These are phyloP conservation scores for Menidia menidia DNA, from an alignment of 2,797 vertebrate species.

Conservation along the genomic window DNA sequence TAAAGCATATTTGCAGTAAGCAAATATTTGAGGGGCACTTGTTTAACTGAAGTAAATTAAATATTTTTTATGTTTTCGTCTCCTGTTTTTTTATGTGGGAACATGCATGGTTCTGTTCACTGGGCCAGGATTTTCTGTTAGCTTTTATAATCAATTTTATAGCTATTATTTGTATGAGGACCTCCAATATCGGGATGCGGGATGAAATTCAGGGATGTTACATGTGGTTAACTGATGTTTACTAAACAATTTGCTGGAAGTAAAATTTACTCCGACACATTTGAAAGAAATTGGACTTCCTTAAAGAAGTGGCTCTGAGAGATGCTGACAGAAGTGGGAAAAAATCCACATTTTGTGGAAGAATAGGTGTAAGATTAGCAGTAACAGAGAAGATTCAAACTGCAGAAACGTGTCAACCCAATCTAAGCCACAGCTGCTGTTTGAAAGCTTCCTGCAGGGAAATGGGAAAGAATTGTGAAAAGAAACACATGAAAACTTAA, in stretches of 20 bases:
- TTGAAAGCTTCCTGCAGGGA: not conserved
- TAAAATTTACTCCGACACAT: too few relatives aligned
- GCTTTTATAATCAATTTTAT: constrained; percentile 32
- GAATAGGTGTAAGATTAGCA: too few relatives aligned
- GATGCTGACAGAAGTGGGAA: too few relatives aligned
- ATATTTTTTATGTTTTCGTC: constrained; percentile 84
- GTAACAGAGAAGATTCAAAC: too few relatives aligned
- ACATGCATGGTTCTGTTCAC: not conserved
- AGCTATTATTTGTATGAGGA: constrained; percentile 9
- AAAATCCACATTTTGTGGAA: too few relatives aligned
- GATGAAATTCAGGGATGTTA: too few relatives aligned
- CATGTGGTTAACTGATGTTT: too few relatives aligned
- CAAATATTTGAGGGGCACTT: constrained; percentile 43
- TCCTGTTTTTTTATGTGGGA: constrained; percentile 59
- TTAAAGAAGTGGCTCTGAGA: too few relatives aligned
- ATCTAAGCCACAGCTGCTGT: not conserved
- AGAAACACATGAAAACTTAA: too few relatives aligned
- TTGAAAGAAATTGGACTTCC: too few relatives aligned
- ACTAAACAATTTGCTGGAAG: too few relatives aligned
- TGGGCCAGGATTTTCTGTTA: not conserved
- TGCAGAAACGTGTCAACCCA: not conserved
- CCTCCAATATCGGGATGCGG: not conserved
- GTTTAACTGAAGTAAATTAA: constrained; percentile 86
- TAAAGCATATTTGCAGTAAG: constrained; percentile 63
- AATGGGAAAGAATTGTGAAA: too few relatives aligned